Evolutionary conservation across 2,113 vertebrate species (phyloP).

Genomic region (Bolborhynchus lineola): DNA sequence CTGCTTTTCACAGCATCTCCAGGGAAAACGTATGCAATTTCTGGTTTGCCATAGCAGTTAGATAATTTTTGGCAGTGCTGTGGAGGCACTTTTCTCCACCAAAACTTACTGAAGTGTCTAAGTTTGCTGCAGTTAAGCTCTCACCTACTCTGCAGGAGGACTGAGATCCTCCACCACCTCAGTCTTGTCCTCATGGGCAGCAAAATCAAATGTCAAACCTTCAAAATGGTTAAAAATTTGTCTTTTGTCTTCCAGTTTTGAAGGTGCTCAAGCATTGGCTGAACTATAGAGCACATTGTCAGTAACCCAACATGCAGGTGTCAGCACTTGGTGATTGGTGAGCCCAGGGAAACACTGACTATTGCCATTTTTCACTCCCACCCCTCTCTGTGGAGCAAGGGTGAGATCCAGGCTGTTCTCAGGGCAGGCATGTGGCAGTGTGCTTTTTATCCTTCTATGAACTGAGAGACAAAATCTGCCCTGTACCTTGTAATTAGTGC

Average conservation of each 20-base stretch:
- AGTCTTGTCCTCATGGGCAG: not conserved
- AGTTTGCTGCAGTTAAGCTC: not conserved
- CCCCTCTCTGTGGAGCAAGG: not conserved
- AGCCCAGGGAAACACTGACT: not conserved
- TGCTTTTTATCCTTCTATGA: not conserved
- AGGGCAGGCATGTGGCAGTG: not conserved
- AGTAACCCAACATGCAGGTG: not conserved
- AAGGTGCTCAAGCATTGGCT: not conserved
- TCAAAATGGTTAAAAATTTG: not conserved
- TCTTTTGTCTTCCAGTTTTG: not conserved
- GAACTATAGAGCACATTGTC: not conserved
- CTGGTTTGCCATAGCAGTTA: not conserved
- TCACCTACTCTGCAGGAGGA: not conserved
- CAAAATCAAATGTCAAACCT: not conserved
- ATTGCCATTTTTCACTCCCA: not conserved
- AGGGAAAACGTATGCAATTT: not conserved
- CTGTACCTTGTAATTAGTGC: not conserved
- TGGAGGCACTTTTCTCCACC: not conserved
- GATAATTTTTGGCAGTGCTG: not conserved
- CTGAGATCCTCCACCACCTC: not conserved
- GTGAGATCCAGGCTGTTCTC: not conserved
- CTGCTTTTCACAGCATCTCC: not conserved
- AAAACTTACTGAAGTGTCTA: not conserved
- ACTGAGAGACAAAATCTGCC: not conserved
- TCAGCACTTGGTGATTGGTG: fast-evolving